A percentile compares a stretch with the other conserved stretches of the same genome.
Evolutionary conservation across 2,797 vertebrate genomes (phyloP).

Genomic region (Microtus agrestis): DNA sequence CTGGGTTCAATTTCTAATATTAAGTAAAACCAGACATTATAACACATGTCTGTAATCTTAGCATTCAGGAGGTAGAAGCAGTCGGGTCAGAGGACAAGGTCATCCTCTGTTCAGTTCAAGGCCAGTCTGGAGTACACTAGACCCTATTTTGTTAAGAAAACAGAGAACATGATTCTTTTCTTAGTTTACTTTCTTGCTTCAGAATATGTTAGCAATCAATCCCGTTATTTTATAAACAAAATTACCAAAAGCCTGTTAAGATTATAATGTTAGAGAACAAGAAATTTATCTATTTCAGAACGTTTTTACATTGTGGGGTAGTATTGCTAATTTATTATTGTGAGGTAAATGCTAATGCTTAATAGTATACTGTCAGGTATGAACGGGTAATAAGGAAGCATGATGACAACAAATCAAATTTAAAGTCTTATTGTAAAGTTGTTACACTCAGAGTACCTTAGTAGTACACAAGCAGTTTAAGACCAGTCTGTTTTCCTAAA

Average conservation of each 20-base stretch:
- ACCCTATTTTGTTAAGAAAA: background rate
- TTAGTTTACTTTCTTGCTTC: slow-evolving; percentile 4
- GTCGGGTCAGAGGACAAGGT: background rate
- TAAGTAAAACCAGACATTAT: background rate
- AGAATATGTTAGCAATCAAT: slow-evolving; percentile 1
- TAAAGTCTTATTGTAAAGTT: background rate
- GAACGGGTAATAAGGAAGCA: background rate
- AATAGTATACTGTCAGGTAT: background rate
- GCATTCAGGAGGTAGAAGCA: background rate
- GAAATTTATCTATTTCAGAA: slow-evolving; percentile 5
- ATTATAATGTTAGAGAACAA: slow-evolving; percentile 17
- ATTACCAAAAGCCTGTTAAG: slow-evolving; percentile 22
- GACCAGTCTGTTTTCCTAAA: slow-evolving; percentile 45
- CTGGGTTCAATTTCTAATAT: background rate
- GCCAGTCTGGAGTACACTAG: background rate
- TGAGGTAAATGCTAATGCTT: background rate
- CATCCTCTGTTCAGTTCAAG: background rate
- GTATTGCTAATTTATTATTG: background rate
- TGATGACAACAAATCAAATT: slow-evolving; percentile 5
- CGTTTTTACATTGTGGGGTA: background rate
- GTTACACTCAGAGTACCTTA: slow-evolving; percentile 3
- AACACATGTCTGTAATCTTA: background rate
- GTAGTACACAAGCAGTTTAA: slow-evolving; percentile 5
- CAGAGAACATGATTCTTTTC: background rate
- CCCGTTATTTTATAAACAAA: background rate